phyloP scores from a whole-genome alignment of 2,113 vertebrate genomes.

The Mesembrinibis cayennensis region DNA sequence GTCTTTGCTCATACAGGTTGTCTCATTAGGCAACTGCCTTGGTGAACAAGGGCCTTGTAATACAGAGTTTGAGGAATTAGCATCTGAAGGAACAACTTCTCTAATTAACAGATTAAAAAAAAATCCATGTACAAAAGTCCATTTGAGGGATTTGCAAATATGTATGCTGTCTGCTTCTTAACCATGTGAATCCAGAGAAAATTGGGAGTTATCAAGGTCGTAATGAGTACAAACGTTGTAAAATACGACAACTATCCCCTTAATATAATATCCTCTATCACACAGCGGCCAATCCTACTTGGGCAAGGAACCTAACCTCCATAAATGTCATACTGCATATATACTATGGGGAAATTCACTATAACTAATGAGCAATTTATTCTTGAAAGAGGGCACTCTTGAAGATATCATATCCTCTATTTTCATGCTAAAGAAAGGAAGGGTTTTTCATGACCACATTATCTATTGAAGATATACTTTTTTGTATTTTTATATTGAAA shows the following conservation, averaged over 20 bases:
- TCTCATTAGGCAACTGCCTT: neutral
- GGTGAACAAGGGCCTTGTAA: neutral
- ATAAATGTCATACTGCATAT: neutral
- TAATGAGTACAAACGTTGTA: neutral
- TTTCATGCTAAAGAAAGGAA: neutral
- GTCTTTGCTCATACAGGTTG: neutral
- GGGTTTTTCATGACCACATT: neutral
- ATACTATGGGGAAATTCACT: neutral
- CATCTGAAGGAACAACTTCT: neutral
- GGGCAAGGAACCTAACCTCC: neutral
- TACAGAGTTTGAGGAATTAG: neutral
- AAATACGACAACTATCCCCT: neutral
- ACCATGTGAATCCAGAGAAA: neutral
- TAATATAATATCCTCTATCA: neutral
- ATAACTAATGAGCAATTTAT: neutral
- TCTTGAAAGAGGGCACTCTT: neutral
- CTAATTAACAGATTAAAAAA: conserved; percentile 18
- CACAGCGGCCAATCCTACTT: neutral
- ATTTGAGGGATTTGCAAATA: neutral
- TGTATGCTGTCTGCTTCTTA: neutral
- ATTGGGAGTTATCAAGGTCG: neutral
- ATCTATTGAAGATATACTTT: neutral
- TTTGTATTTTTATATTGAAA: neutral
- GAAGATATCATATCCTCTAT: neutral
- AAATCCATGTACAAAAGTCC: neutral